These are phyloP conservation scores for Morelia viridis DNA, from an alignment of 2,797 vertebrate species.

Conservation along the genomic window DNA sequence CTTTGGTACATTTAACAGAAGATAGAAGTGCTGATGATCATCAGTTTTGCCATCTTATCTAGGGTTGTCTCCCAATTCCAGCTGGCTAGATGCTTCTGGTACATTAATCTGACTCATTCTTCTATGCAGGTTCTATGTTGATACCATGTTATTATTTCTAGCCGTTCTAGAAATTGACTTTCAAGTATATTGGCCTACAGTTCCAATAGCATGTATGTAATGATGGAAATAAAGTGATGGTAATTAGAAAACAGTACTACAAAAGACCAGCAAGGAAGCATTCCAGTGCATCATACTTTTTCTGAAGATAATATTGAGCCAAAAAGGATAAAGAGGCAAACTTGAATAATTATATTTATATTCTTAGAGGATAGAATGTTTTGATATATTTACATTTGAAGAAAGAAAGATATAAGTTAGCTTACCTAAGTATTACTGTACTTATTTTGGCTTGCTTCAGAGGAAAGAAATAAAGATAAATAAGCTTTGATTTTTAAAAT, in stretches of 20 bases:
- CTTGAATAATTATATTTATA: not conserved
- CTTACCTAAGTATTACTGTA: not conserved
- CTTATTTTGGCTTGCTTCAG: not conserved
- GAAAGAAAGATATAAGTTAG: not conserved
- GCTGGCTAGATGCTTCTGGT: not conserved
- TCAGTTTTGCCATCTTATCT: not conserved
- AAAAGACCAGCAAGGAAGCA: not conserved
- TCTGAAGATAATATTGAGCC: not conserved
- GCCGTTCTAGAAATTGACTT: not conserved
- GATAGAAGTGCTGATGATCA: not conserved
- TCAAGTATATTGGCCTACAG: not conserved
- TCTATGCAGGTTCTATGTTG: not conserved
- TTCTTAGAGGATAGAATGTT: not conserved
- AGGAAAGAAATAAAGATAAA: not conserved
- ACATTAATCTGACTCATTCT: not conserved
- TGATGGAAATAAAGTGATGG: not conserved
- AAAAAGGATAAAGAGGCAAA: not conserved
- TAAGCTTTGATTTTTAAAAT: not conserved
- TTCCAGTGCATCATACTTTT: not conserved
- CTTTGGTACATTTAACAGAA: not conserved
- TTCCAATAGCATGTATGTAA: not conserved
- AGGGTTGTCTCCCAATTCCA: not conserved
- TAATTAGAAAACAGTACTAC: not conserved
- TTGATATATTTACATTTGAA: not conserved
- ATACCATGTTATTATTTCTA: not conserved